Evolutionary conservation across 2,797 vertebrate species (phyloP).

Genomic region (Molossus molossus): DNA sequence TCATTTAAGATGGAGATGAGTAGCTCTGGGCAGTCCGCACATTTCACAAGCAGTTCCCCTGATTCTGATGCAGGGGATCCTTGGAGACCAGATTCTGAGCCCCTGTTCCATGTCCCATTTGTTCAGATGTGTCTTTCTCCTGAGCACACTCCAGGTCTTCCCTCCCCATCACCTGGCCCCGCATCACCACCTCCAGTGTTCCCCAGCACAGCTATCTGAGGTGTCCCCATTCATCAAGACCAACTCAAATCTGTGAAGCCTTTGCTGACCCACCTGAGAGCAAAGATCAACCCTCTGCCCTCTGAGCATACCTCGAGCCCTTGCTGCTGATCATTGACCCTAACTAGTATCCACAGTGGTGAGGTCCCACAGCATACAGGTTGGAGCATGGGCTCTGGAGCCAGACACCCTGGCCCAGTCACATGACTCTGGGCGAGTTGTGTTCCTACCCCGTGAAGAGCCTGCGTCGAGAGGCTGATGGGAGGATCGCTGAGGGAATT

Average conservation of each 20-base stretch:
- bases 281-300: background rate
- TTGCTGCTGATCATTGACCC: too few species aligned
- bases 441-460: background rate
- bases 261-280: background rate
- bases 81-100: background rate
- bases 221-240: background rate
- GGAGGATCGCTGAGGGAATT: background rate
- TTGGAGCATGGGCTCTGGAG: background rate
- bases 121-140: background rate
- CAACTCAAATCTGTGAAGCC: background rate
- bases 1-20: background rate
- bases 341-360: rapidly evolving
- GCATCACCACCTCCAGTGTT: background rate
- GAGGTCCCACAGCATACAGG: background rate
- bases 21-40: background rate
- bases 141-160: background rate
- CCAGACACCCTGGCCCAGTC: too few species aligned
- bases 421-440: background rate
- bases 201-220: background rate
- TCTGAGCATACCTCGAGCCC: background rate
- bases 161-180: background rate
- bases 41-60: background rate
- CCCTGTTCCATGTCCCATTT: background rate
- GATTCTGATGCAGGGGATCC: background rate
- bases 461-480: background rate